These are phyloP conservation scores for Patella vulgata DNA, from an alignment of 1,140 invertebrate species.

Conservation along the genomic window DNA sequence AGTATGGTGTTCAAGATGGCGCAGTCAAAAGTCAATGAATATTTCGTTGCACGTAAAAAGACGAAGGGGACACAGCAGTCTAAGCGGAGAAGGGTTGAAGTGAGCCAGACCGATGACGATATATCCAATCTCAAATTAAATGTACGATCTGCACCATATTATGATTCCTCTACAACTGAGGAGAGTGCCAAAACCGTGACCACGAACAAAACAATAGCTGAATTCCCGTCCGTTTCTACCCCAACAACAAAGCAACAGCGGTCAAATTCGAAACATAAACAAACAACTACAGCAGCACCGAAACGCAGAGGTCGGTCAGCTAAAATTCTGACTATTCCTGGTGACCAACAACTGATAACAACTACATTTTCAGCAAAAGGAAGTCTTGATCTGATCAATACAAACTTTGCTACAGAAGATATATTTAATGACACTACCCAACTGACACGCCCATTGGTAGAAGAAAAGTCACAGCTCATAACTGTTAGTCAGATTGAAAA, in stretches of 20 bases:
- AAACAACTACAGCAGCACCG: slow-evolving; percentile 20
- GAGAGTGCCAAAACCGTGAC: slow-evolving; percentile 5
- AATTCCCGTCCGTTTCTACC: slow-evolving; percentile 1
- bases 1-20: slow-evolving; percentile 38
- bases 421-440: too few relatives aligned
- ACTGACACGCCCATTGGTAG: too few relatives aligned
- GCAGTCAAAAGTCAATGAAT: slow-evolving; percentile 52
- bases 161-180: slow-evolving; percentile 14
- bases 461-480: too few relatives aligned
- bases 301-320: slow-evolving; percentile 12
- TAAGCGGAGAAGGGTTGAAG: slow-evolving; percentile 52
- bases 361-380: neutral
- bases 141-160: too few relatives aligned
- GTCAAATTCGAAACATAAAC: too few relatives aligned
- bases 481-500: too few relatives aligned
- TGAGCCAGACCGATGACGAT: slow-evolving; percentile 17
- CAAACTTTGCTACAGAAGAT: too few relatives aligned
- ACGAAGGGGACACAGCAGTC: slow-evolving; percentile 36
- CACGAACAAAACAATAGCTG: slow-evolving; percentile 1
- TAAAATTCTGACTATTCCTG: neutral
- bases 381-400: too few relatives aligned
- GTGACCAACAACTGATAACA: slow-evolving; percentile 8
- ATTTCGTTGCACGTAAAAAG: slow-evolving; percentile 47
- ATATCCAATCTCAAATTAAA: slow-evolving; percentile 18
- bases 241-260: slow-evolving; percentile 13